These are phyloP conservation scores for Microdon myrmicae DNA, from an alignment of 2,888 invertebrate genomes.

Conservation along the genomic window DNA sequence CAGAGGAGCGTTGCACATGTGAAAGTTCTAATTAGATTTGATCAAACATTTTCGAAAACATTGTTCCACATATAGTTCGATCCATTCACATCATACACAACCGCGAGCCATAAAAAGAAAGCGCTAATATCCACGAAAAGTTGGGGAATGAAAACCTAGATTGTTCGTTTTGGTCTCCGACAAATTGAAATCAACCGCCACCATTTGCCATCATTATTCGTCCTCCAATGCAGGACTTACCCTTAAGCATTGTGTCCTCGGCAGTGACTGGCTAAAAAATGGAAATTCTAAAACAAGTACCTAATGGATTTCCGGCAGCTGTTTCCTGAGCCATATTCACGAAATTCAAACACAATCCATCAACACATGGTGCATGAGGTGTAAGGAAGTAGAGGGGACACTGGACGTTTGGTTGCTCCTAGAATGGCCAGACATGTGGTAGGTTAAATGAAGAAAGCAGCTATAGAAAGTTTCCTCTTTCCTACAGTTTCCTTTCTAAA, in stretches of 20 bases:
- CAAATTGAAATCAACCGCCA: constrained; percentile 44
- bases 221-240: not conserved
- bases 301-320: constrained; percentile 52
- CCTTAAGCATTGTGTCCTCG: not conserved
- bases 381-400: not conserved
- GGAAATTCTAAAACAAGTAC: constrained; percentile 43
- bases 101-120: constrained; percentile 12
- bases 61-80: constrained; percentile 9
- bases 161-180: constrained; percentile 13
- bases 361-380: constrained; percentile 32
- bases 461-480: constrained; percentile 8
- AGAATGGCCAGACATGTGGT: no score
- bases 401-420: not conserved
- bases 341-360: constrained; percentile 47
- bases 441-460: constrained; percentile 8
- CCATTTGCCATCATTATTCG: constrained; percentile 8
- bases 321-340: constrained; percentile 42
- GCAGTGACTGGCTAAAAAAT: constrained; percentile 11
- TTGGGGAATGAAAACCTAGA: not conserved
- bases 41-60: constrained; percentile 22
- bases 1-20: constrained; percentile 12
- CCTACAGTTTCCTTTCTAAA: constrained; percentile 9
- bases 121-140: constrained; percentile 11
- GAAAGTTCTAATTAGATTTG: constrained; percentile 44
- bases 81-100: constrained; percentile 19